These are phyloP conservation scores for Agelastica alni DNA, from an alignment of 2,888 invertebrate genomes.

Conservation along the genomic window DNA sequence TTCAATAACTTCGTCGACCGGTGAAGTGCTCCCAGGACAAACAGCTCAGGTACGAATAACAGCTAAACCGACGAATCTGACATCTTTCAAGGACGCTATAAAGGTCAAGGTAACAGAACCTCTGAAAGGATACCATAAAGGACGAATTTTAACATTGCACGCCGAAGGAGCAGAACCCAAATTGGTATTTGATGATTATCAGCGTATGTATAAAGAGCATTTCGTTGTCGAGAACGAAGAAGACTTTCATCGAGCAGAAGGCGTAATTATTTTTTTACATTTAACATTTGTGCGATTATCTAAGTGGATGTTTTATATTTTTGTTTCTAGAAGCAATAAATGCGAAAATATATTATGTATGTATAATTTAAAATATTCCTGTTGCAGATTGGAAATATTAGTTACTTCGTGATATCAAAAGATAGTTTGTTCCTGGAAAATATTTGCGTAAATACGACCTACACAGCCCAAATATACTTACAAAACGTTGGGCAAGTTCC, in stretches of 20 bases:
- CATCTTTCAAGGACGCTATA: slow-evolving; percentile 50
- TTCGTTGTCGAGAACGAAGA: slow-evolving; percentile 60
- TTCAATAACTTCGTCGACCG: slow-evolving; percentile 49
- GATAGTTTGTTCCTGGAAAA: slow-evolving; percentile 53
- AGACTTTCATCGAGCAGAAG: slow-evolving; percentile 60
- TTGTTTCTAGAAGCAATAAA: no score
- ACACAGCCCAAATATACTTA: slow-evolving; percentile 49
- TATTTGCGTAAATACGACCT: slow-evolving; percentile 50
- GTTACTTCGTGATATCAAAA: slow-evolving; percentile 51
- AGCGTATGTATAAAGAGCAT: slow-evolving; percentile 65
- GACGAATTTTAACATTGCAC: slow-evolving; percentile 58
- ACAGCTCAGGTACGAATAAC: slow-evolving; percentile 49
- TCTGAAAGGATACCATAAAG: slow-evolving; percentile 60
- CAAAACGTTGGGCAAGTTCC: slow-evolving; percentile 54
- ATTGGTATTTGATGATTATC: slow-evolving; percentile 62
- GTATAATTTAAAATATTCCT: slow-evolving; percentile 35
- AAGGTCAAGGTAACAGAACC: slow-evolving; percentile 52
- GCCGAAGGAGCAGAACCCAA: slow-evolving; percentile 63
- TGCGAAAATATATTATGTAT: no score
- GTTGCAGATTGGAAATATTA: slow-evolving; percentile 51
- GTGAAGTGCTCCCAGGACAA: slow-evolving; percentile 49
- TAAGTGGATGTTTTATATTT: no score
- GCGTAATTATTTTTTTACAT: slow-evolving; percentile 41
- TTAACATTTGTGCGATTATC: no score
- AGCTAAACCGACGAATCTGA: slow-evolving; percentile 49